Evolutionary conservation across 2,113 vertebrate genomes (phyloP).

Genomic region (Leptosomus discolor): DNA sequence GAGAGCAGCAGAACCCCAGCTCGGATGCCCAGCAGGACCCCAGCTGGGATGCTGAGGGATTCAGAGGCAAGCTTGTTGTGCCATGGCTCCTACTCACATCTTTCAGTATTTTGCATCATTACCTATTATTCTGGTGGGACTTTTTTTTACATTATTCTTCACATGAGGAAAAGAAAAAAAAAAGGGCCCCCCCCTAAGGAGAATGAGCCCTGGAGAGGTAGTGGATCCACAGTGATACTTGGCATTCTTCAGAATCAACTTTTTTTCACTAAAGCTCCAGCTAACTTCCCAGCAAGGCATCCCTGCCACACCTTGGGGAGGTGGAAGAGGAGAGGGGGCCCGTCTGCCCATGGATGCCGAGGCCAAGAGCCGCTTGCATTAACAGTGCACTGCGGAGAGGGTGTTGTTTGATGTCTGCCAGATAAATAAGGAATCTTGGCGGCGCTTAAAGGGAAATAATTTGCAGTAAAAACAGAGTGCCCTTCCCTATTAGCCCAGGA

Average conservation of each 20-base stretch:
- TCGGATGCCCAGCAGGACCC: background rate
- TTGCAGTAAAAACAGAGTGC: background rate
- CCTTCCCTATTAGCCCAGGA: background rate
- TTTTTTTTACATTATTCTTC: background rate
- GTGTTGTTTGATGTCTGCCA: background rate
- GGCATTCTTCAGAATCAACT: background rate
- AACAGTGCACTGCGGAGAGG: rapidly evolving
- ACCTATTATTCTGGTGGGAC: background rate
- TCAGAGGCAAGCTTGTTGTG: too few relatives aligned
- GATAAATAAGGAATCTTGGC: background rate
- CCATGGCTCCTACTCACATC: rapidly evolving
- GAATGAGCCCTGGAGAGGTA: background rate
- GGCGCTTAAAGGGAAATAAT: background rate
- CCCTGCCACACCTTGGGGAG: rapidly evolving
- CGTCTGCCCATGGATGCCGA: rapidly evolving
- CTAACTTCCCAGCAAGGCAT: background rate
- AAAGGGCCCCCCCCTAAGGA: background rate
- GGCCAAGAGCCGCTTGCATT: background rate
- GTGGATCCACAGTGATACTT: background rate
- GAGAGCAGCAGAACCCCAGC: background rate
- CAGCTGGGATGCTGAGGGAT: background rate
- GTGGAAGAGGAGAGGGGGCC: background rate
- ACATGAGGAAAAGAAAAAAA: background rate
- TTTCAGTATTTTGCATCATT: background rate
- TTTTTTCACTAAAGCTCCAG: background rate